Base-by-base conservation (phyloP, 2,113 vertebrate genomes). In the Isichthys henryi region DNA sequence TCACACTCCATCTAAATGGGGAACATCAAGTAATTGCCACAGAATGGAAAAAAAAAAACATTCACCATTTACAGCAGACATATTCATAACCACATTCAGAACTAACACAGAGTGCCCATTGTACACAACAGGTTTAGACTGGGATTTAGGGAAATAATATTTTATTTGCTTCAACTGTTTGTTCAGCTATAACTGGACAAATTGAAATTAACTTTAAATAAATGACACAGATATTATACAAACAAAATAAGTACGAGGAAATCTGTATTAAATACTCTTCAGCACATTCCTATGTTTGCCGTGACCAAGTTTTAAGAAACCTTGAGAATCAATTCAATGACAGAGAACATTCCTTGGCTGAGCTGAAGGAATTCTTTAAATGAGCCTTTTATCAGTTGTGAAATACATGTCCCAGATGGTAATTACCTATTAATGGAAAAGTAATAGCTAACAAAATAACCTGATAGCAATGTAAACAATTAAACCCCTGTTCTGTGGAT, bases 351-450 rank as follows among this genome's bases (percentile, higher is more conserved):
- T 89, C 89, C 88, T 74, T 49, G 45, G 58, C 92, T 88, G 74
- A 0, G 48, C 90, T 89, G n/a, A 91, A 91, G 56, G 43, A 90
- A 87, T 86, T 82, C 77, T 90, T 88, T 92, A 91, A 89, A 90
- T 87, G 84, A 90, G 88, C 86, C 87, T 90, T 93, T 93, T 92
- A 91, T 90, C 85, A 90, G 87, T 62, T 88, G 85, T 92, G 91
- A 93, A 92, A 94, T 90, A 91, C 91, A 91, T 92, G 89, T 94
- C 90, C 92, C 92, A 91, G 90, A 92, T 94, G 93, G 92, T 92
- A 94, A 95, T 90, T 88, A 90, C 87, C 92, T 91, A 62, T 91
- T 92, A 92, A 94, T 93, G 86, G 91, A 92, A 88, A 87, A 93
- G 90, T 88, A 91, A 93, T 82, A 70, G 91, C 84, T 89, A 91